A percentile compares a stretch with the other conserved stretches of the same genome.
phyloP scores from a whole-genome alignment of 1,140 invertebrate species.

The Drosophila kepulauana region DNA sequence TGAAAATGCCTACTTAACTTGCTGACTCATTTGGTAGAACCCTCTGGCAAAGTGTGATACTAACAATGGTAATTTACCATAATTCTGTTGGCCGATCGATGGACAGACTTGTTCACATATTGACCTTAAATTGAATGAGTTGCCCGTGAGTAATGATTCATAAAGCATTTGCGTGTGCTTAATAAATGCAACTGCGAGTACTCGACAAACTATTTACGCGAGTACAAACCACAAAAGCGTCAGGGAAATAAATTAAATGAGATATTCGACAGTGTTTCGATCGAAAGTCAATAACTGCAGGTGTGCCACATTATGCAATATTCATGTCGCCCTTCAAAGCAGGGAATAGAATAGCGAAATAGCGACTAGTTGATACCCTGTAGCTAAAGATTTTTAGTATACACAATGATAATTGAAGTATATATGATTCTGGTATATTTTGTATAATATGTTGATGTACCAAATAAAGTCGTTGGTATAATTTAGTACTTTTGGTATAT shows the following conservation, averaged over 20 bases:
- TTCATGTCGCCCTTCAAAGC: constrained; percentile 55
- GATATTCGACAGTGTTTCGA: constrained; percentile 44
- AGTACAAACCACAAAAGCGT: constrained; percentile 50
- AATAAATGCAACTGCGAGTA: constrained; percentile 60
- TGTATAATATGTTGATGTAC: no score
- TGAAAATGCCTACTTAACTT: neutral
- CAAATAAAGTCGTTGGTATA: no score
- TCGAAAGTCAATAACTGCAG: constrained; percentile 60
- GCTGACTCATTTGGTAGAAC: constrained; percentile 12
- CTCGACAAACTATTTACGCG: constrained; percentile 7
- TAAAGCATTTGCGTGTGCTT: constrained; percentile 65
- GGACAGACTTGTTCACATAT: constrained; percentile 31
- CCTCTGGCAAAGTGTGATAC: constrained; percentile 9
- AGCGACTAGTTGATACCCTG: neutral
- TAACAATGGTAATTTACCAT: constrained; percentile 2
- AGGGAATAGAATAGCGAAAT: neutral
- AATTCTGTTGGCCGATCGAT: constrained; percentile 4
- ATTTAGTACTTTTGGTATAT: no score
- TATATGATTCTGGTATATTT: no score
- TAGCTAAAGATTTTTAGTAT: neutral
- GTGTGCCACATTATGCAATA: constrained; percentile 71
- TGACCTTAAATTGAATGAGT: constrained; percentile 56
- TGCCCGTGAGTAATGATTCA: constrained; percentile 24
- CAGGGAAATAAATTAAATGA: constrained; percentile 35
- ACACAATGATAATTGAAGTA: no score